These are phyloP conservation scores for Nebria ingens DNA, from an alignment of 1,140 invertebrate genomes.

Conservation along the genomic window DNA sequence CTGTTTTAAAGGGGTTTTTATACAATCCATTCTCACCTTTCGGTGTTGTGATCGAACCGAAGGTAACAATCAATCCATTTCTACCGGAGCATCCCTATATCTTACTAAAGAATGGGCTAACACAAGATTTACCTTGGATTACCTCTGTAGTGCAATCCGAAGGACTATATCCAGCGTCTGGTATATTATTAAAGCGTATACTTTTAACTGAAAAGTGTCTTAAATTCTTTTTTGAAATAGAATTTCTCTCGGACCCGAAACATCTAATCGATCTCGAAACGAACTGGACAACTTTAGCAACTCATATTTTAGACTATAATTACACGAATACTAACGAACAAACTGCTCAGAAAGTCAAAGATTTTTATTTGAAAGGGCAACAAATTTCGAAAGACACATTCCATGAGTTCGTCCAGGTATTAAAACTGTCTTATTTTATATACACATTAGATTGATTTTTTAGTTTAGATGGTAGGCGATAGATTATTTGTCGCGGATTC, in stretches of 20 bases:
- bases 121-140: conserved; percentile 46
- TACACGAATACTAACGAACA: conserved; percentile 39
- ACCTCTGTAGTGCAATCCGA: conserved; percentile 45
- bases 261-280: conserved; percentile 40
- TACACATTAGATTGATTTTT: neutral
- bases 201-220: conserved; percentile 12
- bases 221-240: conserved; percentile 25
- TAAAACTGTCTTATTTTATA: conserved; percentile 5
- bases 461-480: conserved; percentile 44
- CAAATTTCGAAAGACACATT: conserved; percentile 37
- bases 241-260: conserved; percentile 36
- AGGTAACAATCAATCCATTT: conserved; percentile 37
- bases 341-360: conserved; percentile 40
- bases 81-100: conserved; percentile 43
- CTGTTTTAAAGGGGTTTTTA: conserved; percentile 26
- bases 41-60: conserved; percentile 41
- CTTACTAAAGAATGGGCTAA: conserved; percentile 38
- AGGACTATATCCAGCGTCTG: conserved; percentile 49
- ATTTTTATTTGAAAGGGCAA: conserved; percentile 44
- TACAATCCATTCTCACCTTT: conserved; percentile 49
- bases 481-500: conserved; percentile 41
- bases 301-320: conserved; percentile 51
- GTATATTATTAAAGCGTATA: conserved; percentile 29
- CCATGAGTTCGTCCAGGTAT: conserved; percentile 32
- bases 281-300: conserved; percentile 44